Evolutionary conservation across 2,113 vertebrate genomes (phyloP).

Genomic region (Montifringilla adamsi): DNA sequence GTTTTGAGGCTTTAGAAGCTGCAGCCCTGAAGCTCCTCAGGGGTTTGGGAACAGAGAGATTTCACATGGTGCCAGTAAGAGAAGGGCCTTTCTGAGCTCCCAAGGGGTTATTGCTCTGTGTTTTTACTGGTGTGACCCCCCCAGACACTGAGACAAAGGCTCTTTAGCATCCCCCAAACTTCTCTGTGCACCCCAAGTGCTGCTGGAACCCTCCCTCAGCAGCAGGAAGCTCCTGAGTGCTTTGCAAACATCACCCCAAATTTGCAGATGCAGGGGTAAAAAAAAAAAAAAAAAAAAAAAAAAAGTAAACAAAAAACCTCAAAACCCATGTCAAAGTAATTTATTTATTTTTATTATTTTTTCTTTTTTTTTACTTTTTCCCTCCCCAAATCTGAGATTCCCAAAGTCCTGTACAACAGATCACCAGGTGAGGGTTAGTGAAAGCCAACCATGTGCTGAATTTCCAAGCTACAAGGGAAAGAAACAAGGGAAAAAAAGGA

Average conservation of each 20-base stretch:
- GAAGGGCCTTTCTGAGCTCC: not conserved
- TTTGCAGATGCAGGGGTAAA: not conserved
- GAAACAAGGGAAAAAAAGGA: not conserved
- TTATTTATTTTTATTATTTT: constrained; percentile 32
- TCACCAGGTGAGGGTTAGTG: not conserved
- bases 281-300: not conserved
- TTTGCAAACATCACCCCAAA: accelerated
- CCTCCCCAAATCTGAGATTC: not conserved
- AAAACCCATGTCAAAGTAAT: not conserved
- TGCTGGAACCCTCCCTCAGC: not conserved
- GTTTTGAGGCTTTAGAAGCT: not conserved
- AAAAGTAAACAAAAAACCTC: not conserved
- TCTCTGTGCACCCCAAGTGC: not conserved
- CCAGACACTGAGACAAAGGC: not conserved
- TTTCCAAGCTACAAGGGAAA: not conserved
- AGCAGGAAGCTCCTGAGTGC: not conserved
- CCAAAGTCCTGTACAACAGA: constrained; percentile 29
- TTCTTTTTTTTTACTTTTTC: not conserved
- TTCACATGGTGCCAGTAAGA: not conserved
- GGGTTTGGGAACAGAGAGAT: not conserved
- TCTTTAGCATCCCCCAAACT: not conserved
- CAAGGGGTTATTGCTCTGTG: accelerated
- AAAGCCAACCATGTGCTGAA: not conserved
- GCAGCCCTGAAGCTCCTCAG: not conserved
- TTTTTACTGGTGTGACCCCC: not conserved